Evolutionary conservation across 2,113 vertebrate genomes (phyloP), one percentile per base, ranked within the genome.

Genomic region (Emydocephalus ijimae): DNA sequence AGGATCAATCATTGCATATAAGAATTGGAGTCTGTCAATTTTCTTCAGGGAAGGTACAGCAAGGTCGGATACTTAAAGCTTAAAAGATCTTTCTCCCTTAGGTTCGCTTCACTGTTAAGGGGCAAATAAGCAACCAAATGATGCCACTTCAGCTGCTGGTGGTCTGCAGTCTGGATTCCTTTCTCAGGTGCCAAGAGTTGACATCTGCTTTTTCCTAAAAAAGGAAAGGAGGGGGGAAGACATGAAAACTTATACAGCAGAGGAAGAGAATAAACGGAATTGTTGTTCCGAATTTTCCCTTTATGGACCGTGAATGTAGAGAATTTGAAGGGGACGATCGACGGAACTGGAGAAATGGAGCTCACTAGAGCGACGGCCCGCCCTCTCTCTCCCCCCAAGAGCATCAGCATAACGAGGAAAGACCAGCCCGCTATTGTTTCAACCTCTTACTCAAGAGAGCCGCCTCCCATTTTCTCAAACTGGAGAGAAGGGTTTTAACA

Each of bases 401-500:
- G 74, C 34, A 81, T 81, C 74, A 81, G 74, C 74, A 81, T 81
- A 81, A 81, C 74, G 54, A 90, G 18, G 34, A 52, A 26, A 85
- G 93, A 59, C 87, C 93, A 64, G 90, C 93, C 93, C 90, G 90
- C 93, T 93, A 93, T 91, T 93, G 93, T 93, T 89, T 91, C 69
- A n/a, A 85, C 86, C 57, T 64, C 57, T 23, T 59, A 4, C 23
- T 24, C 61, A 12, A 39, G 57, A 18, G 57, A 23, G 87, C 92
- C 39, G 26, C 18, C 61, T 14, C 69, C 56, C 10, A 20, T 18
- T 6, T 21, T 29, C n/a, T 56, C 29, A 39, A 45, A 20, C 23
- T 14, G 50, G 92, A 56, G 54, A 34, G 15, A 15, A 24, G 12
- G 85, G 34, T 52, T 34, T 61, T n/a, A 18, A 39, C 56, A 74